These are phyloP conservation scores for Odontothrips loti DNA, from an alignment of 2,888 invertebrate species.

Conservation along the genomic window DNA sequence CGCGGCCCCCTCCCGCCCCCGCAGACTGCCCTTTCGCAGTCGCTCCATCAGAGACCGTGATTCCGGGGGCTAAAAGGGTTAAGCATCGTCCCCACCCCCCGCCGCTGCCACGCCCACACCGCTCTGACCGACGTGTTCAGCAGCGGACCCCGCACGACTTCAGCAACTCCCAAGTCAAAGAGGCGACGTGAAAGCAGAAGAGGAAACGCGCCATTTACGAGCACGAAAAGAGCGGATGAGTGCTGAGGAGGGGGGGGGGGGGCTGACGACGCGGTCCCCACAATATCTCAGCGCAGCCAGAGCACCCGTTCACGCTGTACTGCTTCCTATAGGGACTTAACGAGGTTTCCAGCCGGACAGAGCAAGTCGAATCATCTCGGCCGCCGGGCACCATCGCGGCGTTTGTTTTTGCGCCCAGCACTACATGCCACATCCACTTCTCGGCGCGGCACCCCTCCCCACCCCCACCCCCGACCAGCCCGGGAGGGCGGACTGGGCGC, in stretches of 20 bases:
- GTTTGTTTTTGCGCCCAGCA: not conserved
- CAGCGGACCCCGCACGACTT: no score
- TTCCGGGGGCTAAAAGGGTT: no score
- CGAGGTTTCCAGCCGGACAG: not conserved
- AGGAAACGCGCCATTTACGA: no score
- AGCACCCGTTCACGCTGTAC: not conserved
- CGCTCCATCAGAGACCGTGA: not conserved
- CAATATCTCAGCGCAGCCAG: not conserved
- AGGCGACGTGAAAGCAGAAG: no score
- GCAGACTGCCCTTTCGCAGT: not conserved
- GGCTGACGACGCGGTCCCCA: not conserved
- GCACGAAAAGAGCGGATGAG: no score
- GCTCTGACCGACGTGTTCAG: not conserved
- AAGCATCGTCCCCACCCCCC: no score
- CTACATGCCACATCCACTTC: not conserved
- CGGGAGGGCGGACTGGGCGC: not conserved
- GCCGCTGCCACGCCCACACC: not conserved
- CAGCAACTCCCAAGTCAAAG: no score
- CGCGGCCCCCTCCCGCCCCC: not conserved
- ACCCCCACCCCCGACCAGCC: not conserved
- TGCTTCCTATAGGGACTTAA: not conserved
- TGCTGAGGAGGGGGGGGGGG: no score
- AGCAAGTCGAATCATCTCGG: not conserved
- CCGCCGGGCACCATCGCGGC: not conserved
- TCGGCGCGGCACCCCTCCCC: not conserved